Evolutionary conservation across 1,140 invertebrate genomes (phyloP).

Genomic region (Drosophila nebulosa): DNA sequence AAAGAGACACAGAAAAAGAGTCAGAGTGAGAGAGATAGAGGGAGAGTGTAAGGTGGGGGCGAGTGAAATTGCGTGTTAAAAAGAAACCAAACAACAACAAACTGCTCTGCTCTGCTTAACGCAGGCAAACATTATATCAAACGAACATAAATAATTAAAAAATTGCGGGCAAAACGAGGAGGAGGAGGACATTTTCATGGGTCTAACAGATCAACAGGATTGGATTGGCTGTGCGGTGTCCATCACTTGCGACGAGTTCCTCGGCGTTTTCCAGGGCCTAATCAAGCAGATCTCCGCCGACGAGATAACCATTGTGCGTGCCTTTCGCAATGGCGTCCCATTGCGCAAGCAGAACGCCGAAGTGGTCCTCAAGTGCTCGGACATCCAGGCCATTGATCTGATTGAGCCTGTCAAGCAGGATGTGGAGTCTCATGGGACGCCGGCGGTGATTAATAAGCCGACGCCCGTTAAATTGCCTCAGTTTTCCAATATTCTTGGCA

Average conservation of each 20-base stretch:
- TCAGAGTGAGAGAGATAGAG: too few species aligned
- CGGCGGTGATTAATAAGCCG: slow-evolving; percentile 76
- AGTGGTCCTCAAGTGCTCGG: slow-evolving; percentile 83
- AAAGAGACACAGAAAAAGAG: too few species aligned
- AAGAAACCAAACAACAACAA: slow-evolving; percentile 38
- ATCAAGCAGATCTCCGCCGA: slow-evolving; percentile 87
- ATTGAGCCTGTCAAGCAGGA: slow-evolving; percentile 65
- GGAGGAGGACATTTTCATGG: slow-evolving; percentile 45
- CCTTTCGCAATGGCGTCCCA: slow-evolving; percentile 91
- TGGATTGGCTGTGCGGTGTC: slow-evolving; percentile 80
- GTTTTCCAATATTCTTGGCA: slow-evolving; percentile 66
- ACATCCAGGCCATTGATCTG: slow-evolving; percentile 66
- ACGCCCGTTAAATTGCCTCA: slow-evolving; percentile 76
- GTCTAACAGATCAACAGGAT: slow-evolving; percentile 75
- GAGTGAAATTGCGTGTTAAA: slow-evolving; percentile 70
- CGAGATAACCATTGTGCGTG: slow-evolving; percentile 88
- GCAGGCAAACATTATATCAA: slow-evolving; percentile 32
- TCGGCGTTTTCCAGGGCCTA: slow-evolving; percentile 86
- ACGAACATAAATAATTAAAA: slow-evolving; percentile 8
- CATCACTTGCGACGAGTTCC: slow-evolving; percentile 68
- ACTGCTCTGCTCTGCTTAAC: slow-evolving; percentile 52
- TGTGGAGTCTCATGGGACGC: slow-evolving; percentile 40
- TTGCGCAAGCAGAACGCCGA: slow-evolving; percentile 82
- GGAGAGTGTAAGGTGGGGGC: neutral
- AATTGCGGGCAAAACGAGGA: slow-evolving; percentile 9